These are phyloP conservation scores for Solen grandis DNA, from an alignment of 1,140 invertebrate species.

Conservation along the genomic window DNA sequence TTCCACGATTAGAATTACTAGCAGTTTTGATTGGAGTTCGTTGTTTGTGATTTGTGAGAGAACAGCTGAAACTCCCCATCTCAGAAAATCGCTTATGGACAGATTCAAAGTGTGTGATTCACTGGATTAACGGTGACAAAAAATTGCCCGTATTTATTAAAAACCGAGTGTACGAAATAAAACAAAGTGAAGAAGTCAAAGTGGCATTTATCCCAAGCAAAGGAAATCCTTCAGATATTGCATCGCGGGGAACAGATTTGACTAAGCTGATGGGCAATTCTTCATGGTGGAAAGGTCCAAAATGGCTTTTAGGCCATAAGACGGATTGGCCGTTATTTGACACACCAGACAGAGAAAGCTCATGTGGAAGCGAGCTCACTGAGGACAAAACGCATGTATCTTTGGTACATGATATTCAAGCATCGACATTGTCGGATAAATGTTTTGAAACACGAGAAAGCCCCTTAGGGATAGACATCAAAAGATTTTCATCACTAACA, in stretches of 20 bases:
- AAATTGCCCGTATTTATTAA: not conserved
- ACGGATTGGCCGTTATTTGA: too few relatives aligned
- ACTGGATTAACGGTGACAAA: not conserved
- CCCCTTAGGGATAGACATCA: not conserved
- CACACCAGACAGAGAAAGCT: not conserved
- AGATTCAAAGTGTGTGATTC: constrained; percentile 13
- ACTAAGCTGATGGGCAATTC: not conserved
- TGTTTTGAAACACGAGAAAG: not conserved
- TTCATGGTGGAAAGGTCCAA: constrained; percentile 9
- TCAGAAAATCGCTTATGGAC: not conserved
- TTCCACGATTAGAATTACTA: constrained; percentile 8
- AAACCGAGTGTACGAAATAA: too few relatives aligned
- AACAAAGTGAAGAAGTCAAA: constrained; percentile 1
- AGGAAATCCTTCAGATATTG: constrained; percentile 10
- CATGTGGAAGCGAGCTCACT: not conserved
- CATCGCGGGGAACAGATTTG: not conserved
- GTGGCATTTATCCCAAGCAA: not conserved
- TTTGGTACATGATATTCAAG: not conserved
- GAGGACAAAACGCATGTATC: not conserved
- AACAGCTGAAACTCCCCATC: not conserved
- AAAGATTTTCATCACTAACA: not conserved
- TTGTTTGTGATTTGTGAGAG: not conserved
- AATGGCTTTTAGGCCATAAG: constrained; percentile 31
- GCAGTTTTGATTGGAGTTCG: constrained; percentile 15
- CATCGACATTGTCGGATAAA: not conserved